Percentiles rank a stretch among this genome's conserved stretches.
These are phyloP conservation scores for Gari tellinella DNA, from an alignment of 2,888 invertebrate species.

Conservation along the genomic window DNA sequence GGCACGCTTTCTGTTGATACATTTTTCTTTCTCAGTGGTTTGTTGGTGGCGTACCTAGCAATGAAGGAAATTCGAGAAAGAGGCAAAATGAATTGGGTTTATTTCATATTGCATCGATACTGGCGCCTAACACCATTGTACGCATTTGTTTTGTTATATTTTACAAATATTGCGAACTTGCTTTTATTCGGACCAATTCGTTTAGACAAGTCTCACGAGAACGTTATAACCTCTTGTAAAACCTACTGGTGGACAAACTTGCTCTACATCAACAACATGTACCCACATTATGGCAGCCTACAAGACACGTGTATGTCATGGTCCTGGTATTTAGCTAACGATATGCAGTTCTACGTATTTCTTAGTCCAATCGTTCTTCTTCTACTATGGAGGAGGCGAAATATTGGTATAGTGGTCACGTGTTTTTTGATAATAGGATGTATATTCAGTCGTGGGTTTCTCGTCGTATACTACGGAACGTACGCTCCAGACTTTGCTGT, in stretches of 20 bases:
- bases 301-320: constrained; percentile 72
- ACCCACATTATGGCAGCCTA: constrained; percentile 52
- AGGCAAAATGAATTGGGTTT: constrained; percentile 45
- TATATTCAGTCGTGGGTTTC: constrained; percentile 8
- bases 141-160: constrained; percentile 49
- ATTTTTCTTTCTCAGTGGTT: constrained; percentile 75
- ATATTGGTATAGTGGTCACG: constrained; percentile 16
- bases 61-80: constrained; percentile 36
- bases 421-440: constrained; percentile 23
- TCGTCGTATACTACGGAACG: constrained; percentile 30
- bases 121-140: constrained; percentile 66
- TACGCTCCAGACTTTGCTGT: constrained; percentile 1
- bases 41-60: constrained; percentile 47
- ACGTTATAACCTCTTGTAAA: constrained; percentile 54
- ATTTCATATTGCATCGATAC: constrained; percentile 60
- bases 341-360: constrained; percentile 76
- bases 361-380: constrained; percentile 62
- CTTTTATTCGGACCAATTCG: constrained; percentile 51
- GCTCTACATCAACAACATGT: constrained; percentile 77
- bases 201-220: constrained; percentile 26
- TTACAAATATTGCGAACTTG: constrained; percentile 31
- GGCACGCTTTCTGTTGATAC: constrained; percentile 78
- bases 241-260: constrained; percentile 79
- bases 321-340: constrained; percentile 75
- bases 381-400: constrained; percentile 20